These are phyloP conservation scores for Apamea monoglypha DNA, from an alignment of 2,888 invertebrate species.

Conservation along the genomic window DNA sequence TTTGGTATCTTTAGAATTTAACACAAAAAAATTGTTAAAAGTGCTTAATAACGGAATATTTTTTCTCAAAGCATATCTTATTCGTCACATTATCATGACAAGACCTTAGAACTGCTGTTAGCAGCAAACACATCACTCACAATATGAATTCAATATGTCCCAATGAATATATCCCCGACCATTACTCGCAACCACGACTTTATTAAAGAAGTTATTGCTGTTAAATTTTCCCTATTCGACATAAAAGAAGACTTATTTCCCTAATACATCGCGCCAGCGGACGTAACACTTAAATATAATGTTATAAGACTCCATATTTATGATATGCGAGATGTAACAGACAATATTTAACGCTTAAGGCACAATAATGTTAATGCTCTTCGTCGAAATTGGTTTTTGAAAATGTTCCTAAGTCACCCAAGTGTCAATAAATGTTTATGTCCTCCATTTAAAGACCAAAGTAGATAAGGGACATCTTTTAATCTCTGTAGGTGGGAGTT, in stretches of 20 bases:
- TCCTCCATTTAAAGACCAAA: slow-evolving; percentile 40
- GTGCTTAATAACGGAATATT: not conserved
- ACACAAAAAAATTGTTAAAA: no score
- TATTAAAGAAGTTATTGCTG: slow-evolving; percentile 74
- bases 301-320: slow-evolving; percentile 78
- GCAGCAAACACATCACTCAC: slow-evolving; percentile 23
- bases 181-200: slow-evolving; percentile 65
- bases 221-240: slow-evolving; percentile 78
- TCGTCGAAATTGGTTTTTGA: slow-evolving; percentile 52
- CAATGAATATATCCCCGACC: slow-evolving; percentile 66
- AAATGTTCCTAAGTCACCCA: slow-evolving; percentile 56
- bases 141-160: slow-evolving; percentile 62
- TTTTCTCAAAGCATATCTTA: not conserved
- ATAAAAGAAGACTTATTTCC: slow-evolving; percentile 83
- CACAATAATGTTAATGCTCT: slow-evolving; percentile 59
- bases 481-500: slow-evolving; percentile 42
- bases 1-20: not conserved
- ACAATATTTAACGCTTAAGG: slow-evolving; percentile 67
- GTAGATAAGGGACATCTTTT: slow-evolving; percentile 41
- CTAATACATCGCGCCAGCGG: slow-evolving; percentile 78
- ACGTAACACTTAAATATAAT: slow-evolving; percentile 73
- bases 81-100: not conserved
- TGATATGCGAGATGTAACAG: slow-evolving; percentile 72
- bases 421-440: slow-evolving; percentile 61
- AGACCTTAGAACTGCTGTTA: not conserved